These are phyloP conservation scores for Chunga burmeisteri DNA, from an alignment of 2,113 vertebrate species.

Conservation along the genomic window DNA sequence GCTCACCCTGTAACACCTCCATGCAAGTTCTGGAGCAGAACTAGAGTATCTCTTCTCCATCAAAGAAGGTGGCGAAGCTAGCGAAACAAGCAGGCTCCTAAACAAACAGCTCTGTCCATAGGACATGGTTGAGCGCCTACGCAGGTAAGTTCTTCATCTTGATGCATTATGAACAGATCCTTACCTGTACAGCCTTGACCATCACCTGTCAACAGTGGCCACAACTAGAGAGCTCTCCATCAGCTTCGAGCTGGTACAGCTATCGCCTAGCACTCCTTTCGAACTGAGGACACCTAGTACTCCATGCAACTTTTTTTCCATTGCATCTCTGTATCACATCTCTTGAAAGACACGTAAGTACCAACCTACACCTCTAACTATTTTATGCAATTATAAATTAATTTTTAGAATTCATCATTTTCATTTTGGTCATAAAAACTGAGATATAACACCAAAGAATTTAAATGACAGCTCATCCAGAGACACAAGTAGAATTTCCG, in stretches of 20 bases:
- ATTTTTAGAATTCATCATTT: not conserved
- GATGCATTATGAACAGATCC: accelerated
- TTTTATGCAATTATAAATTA: not conserved
- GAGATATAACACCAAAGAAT: not conserved
- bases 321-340: not conserved
- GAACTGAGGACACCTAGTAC: not conserved
- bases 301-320: not conserved
- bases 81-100: not conserved
- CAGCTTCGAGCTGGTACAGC: not conserved
- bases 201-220: not conserved
- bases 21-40: not conserved
- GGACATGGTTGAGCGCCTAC: accelerated
- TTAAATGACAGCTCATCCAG: not conserved
- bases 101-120: not conserved
- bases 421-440: not conserved
- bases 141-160: not conserved
- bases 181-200: not conserved
- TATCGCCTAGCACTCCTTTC: not conserved
- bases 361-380: not conserved
- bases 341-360: not conserved
- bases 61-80: not conserved
- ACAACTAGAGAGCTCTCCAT: not conserved
- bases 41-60: not conserved
- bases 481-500: not conserved
- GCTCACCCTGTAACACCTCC: accelerated